A percentile compares a stretch with the other conserved stretches of the same genome.
phyloP scores from a whole-genome alignment of 2,888 invertebrate genomes.

The Sesia apiformis region DNA sequence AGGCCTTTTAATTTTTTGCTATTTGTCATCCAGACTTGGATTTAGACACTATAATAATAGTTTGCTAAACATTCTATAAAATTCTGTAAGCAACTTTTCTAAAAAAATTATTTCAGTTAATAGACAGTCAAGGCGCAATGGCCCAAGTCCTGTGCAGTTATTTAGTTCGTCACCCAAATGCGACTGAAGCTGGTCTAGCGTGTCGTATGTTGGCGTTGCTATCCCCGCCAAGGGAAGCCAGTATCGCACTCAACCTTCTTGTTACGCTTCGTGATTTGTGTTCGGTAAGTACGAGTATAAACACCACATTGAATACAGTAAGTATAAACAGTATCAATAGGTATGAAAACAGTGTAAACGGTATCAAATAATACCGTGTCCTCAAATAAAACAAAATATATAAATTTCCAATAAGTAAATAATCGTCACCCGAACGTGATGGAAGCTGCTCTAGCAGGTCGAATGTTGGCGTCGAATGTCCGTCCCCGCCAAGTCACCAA shows the following conservation, averaged over 20 bases:
- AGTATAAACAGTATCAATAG: too few species aligned
- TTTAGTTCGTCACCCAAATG: constrained; percentile 33
- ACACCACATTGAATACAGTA: too few species aligned
- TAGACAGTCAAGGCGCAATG: constrained; percentile 61
- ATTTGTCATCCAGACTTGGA: too few species aligned
- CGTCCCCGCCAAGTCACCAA: constrained; percentile 46
- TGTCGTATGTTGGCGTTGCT: constrained; percentile 60
- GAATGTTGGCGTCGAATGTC: constrained; percentile 55
- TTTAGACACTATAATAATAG: too few species aligned
- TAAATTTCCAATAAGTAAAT: too few species aligned
- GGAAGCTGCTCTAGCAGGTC: constrained; percentile 46
- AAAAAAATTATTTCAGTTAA: constrained; percentile 22
- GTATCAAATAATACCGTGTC: too few species aligned
- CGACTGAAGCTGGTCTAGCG: constrained; percentile 40
- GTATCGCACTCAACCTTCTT: constrained; percentile 39
- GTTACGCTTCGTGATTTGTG: constrained; percentile 37
- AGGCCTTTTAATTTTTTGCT: too few species aligned
- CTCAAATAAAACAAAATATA: too few species aligned
- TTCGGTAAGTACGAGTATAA: constrained; percentile 20
- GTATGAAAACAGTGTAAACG: too few species aligned
- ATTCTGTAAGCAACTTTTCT: too few species aligned
- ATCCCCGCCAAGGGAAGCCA: constrained; percentile 48
- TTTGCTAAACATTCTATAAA: too few species aligned
- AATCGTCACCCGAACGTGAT: constrained; percentile 23
- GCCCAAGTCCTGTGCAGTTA: constrained; percentile 44